Conservation (phyloP, 2,113 vertebrate species). For the Labeo rohita region DNA sequence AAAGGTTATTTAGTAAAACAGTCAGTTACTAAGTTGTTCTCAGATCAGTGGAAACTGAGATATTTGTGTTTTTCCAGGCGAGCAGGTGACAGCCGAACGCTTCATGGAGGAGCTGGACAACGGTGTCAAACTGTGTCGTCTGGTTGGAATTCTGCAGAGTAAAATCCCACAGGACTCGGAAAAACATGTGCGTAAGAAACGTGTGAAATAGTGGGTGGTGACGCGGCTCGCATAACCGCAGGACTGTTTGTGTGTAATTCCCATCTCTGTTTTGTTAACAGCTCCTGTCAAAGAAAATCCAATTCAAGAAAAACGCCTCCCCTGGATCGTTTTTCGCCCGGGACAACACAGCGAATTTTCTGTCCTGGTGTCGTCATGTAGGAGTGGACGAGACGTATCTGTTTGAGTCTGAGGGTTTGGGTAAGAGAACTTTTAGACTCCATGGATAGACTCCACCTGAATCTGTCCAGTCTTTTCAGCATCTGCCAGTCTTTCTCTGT, state of each 20-base stretch:
- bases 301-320: constrained; percentile 88
- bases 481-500: neutral
- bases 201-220: too few relatives aligned
- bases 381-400: constrained; percentile 93
- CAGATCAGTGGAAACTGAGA: neutral
- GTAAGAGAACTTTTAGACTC: constrained; percentile 68
- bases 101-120: constrained; percentile 80
- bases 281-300: constrained; percentile 86
- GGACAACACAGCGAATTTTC: constrained; percentile 98
- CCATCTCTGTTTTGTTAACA: constrained; percentile 66
- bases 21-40: neutral
- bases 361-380: constrained; percentile 89
- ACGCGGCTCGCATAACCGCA: neutral
- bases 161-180: constrained; percentile 79
- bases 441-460: neutral
- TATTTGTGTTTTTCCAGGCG: constrained; percentile 58
- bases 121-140: constrained; percentile 82
- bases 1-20: neutral
- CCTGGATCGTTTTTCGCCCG: constrained; percentile 96
- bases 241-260: neutral
- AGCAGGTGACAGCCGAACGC: constrained; percentile 81
- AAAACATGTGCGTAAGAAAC: constrained; percentile 74
- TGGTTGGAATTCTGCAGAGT: constrained; percentile 85
- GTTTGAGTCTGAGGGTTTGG: constrained; percentile 97
- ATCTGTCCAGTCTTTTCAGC: neutral